Percentiles rank a stretch among this genome's conserved stretches.
These are phyloP conservation scores for Herpailurus yagouaroundi DNA, from an alignment of 2,113 vertebrate species.

Conservation along the genomic window DNA sequence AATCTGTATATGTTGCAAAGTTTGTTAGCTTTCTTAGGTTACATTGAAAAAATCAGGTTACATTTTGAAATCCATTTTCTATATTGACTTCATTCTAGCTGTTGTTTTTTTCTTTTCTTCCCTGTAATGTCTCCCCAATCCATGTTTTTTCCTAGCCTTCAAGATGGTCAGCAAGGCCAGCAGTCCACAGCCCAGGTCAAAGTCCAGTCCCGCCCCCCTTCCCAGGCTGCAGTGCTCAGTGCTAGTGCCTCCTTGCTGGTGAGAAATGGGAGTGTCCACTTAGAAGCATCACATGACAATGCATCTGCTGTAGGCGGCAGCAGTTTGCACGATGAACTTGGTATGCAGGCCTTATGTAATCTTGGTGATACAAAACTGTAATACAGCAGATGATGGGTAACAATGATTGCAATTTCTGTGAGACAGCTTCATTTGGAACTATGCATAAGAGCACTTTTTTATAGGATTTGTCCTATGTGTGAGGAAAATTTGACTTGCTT, in stretches of 20 bases:
- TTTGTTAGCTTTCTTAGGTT: constrained; percentile 58
- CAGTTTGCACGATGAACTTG: constrained; percentile 98
- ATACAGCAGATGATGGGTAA: constrained; percentile 78
- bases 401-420: constrained; percentile 66
- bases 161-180: constrained; percentile 98
- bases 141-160: constrained; percentile 94
- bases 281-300: constrained; percentile 97
- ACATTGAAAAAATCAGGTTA: constrained; percentile 16
- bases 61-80: constrained; percentile 74
- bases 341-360: constrained; percentile 92
- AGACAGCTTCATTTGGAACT: constrained; percentile 70
- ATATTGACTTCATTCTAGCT: constrained; percentile 83
- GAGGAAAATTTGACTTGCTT: not conserved
- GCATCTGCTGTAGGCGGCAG: constrained; percentile 94
- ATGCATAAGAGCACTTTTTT: not conserved
- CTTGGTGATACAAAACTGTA: constrained; percentile 84
- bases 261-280: constrained; percentile 98
- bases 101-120: constrained; percentile 82
- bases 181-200: constrained; percentile 95
- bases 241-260: constrained; percentile 99
- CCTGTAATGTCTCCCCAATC: constrained; percentile 86
- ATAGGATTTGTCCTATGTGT: constrained; percentile 16
- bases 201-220: constrained; percentile 94
- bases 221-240: constrained; percentile 97
- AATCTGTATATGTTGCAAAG: constrained; percentile 36